These are phyloP conservation scores for Eupithecia subfuscata DNA, from an alignment of 2,888 invertebrate species.

Conservation along the genomic window DNA sequence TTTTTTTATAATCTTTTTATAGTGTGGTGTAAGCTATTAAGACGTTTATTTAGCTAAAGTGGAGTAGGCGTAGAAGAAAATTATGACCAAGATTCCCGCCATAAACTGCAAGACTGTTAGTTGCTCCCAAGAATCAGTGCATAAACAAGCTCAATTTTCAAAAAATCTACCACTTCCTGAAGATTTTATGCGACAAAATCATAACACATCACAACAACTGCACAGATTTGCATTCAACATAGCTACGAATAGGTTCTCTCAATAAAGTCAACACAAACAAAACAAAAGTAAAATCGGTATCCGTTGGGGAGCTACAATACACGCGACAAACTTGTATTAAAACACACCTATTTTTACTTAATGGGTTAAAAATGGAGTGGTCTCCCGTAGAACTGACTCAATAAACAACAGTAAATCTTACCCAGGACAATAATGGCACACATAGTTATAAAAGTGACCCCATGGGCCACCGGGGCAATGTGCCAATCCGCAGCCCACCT, in stretches of 20 bases:
- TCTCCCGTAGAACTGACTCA: not conserved
- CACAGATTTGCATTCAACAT: not conserved
- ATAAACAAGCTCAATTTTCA: too few relatives aligned
- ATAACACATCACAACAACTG: not conserved
- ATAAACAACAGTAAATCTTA: constrained; percentile 69
- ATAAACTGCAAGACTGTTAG: too few relatives aligned
- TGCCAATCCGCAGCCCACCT: constrained; percentile 90
- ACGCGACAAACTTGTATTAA: not conserved
- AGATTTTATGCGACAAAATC: not conserved
- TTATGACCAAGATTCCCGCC: too few relatives aligned
- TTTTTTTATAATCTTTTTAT: not conserved
- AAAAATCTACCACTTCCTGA: not conserved
- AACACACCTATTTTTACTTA: not conserved
- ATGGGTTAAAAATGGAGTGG: not conserved
- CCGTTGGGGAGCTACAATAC: not conserved
- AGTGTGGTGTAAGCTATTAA: too few relatives aligned
- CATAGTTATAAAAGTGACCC: constrained; percentile 89
- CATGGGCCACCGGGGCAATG: constrained; percentile 86
- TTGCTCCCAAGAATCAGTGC: too few relatives aligned
- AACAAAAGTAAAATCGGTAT: not conserved
- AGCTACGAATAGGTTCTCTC: not conserved
- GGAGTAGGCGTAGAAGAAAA: too few relatives aligned
- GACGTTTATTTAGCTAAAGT: too few relatives aligned
- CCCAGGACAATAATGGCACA: constrained; percentile 94
- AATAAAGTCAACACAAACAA: not conserved